A percentile compares a stretch with the other conserved stretches of the same genome.
phyloP scores from a whole-genome alignment of 2,113 vertebrate genomes.

The Bettongia penicillata region DNA sequence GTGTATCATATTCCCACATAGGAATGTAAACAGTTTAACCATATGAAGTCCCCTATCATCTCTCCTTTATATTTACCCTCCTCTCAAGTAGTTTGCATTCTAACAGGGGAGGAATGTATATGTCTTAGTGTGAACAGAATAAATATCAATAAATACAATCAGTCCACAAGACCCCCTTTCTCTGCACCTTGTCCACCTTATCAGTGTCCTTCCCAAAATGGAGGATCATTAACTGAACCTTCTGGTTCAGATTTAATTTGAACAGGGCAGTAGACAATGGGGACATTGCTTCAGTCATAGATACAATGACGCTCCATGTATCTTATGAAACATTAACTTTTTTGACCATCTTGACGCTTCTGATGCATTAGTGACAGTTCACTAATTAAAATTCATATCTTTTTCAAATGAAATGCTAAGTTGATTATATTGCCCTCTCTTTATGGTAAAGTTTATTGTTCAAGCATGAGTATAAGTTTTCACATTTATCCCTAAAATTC shows the following conservation, averaged over 20 bases:
- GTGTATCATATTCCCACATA: too few relatives aligned
- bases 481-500: neutral
- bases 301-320: neutral
- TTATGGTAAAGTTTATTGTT: neutral
- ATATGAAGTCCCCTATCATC: too few relatives aligned
- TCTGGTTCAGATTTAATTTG: neutral
- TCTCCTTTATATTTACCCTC: too few relatives aligned
- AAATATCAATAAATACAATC: neutral
- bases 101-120: neutral
- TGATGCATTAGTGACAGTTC: neutral
- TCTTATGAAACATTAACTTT: neutral
- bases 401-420: neutral
- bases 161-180: neutral
- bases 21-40: too few relatives aligned
- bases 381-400: neutral
- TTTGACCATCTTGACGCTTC: neutral
- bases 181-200: neutral
- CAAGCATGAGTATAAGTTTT: neutral
- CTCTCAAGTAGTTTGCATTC: neutral
- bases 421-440: neutral
- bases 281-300: neutral
- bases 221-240: neutral
- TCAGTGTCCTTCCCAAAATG: neutral
- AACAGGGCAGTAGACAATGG: neutral
- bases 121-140: neutral